Conservation (phyloP, 2,113 vertebrate genomes). For the Donacobius atricapilla region DNA sequence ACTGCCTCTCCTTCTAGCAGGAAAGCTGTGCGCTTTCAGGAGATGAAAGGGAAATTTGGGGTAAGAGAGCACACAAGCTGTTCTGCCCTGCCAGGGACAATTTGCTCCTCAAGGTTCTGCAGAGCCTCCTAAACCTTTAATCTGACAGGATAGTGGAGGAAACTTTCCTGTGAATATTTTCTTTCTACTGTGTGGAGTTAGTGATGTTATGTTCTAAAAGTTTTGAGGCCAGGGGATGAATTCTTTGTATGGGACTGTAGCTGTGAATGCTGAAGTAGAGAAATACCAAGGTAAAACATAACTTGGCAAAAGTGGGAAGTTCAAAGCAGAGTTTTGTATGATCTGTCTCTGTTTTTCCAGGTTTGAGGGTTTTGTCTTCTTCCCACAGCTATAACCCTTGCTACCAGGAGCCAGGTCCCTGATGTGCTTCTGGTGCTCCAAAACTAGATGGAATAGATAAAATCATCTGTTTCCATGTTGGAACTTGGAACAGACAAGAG, state of each 20-base stretch:
- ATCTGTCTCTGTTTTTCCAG: background rate
- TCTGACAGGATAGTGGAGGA: background rate
- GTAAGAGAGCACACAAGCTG: background rate
- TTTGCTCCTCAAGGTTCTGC: background rate
- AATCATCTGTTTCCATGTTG: background rate
- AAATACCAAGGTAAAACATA: background rate
- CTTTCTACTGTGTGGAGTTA: background rate
- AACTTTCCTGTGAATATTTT: background rate
- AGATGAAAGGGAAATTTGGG: too few species aligned
- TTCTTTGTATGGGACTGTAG: background rate
- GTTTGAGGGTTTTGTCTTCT: background rate
- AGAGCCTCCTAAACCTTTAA: background rate
- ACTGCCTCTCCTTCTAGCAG: background rate
- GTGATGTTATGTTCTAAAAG: background rate
- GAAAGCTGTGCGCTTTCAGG: background rate
- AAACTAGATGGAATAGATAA: background rate
- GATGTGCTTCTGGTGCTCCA: background rate
- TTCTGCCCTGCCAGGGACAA: background rate
- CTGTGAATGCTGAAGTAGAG: background rate
- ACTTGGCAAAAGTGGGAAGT: background rate
- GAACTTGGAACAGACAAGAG: background rate
- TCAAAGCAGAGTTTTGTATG: background rate
- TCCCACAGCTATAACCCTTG: background rate
- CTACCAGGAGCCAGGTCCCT: background rate
- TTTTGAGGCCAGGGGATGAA: background rate